These are phyloP conservation scores for Paracanthobrama guichenoti DNA, from an alignment of 2,113 vertebrate species.

Conservation along the genomic window DNA sequence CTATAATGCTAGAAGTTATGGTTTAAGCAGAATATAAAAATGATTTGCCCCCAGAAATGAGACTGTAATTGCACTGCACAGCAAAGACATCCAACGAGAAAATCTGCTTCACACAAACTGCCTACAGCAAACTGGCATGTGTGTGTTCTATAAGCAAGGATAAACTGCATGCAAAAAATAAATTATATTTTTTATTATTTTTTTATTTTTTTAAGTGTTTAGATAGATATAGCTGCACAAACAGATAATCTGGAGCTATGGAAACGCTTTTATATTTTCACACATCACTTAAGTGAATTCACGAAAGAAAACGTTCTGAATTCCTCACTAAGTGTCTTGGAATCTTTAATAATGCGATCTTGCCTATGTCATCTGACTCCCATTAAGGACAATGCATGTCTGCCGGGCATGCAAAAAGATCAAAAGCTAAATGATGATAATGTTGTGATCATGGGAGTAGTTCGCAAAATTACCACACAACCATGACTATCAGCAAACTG, in stretches of 20 bases:
- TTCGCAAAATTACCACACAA: conserved; percentile 38
- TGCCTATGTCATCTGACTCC: conserved; percentile 53
- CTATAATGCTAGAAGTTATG: not conserved
- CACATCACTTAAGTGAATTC: not conserved
- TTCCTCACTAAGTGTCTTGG: conserved; percentile 30
- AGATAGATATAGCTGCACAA: not conserved
- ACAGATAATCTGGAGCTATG: not conserved
- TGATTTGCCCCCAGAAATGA: not conserved
- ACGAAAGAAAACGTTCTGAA: conserved; percentile 27
- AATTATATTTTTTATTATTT: too few relatives aligned
- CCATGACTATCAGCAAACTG: conserved; percentile 50
- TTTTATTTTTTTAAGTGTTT: not conserved
- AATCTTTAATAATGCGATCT: conserved; percentile 30
- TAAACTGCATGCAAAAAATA: conserved; percentile 12
- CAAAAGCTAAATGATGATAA: conserved; percentile 47
- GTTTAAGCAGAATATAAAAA: not conserved
- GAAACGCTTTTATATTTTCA: not conserved
- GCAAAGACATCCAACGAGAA: conserved; percentile 51
- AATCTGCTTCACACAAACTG: conserved; percentile 40
- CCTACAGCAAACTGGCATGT: conserved; percentile 25
- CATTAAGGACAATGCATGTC: conserved; percentile 51
- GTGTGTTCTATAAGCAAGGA: conserved; percentile 11
- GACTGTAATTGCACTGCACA: conserved; percentile 27
- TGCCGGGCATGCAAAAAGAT: conserved; percentile 47
- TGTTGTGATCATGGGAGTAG: conserved; percentile 49